phyloP scores from a whole-genome alignment of 92 coral and sea anemone species.

The Actinostola sp. region DNA sequence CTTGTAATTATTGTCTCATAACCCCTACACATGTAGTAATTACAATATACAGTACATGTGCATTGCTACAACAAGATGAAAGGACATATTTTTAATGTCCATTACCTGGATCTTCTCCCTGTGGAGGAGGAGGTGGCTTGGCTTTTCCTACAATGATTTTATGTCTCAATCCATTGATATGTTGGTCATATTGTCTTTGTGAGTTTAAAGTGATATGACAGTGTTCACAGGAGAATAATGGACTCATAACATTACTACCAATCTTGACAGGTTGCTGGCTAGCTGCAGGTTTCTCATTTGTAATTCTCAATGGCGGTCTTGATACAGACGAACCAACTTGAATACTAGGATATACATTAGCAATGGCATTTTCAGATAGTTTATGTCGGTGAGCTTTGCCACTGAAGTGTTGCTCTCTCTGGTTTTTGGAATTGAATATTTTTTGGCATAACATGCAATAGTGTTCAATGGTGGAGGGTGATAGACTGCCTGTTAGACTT shows the following conservation, averaged over 20 bases:
- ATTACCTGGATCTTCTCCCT: slow-evolving; percentile 48
- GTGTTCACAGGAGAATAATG: slow-evolving; percentile 63
- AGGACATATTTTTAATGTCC: too few species aligned
- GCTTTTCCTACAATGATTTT: slow-evolving; percentile 79
- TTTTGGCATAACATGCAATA: slow-evolving; percentile 72
- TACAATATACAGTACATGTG: too few species aligned
- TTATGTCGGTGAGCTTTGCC: slow-evolving; percentile 68
- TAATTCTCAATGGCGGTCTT: background rate
- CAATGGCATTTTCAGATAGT: slow-evolving; percentile 26
- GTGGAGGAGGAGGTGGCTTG: slow-evolving; percentile 63
- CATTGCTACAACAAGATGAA: too few species aligned
- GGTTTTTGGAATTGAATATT: slow-evolving; percentile 73
- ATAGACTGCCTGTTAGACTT: too few species aligned
- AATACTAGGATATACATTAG: background rate
- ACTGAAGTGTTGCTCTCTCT: slow-evolving; percentile 73
- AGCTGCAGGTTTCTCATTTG: background rate
- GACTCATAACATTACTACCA: slow-evolving; percentile 56
- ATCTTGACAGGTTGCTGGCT: slow-evolving; percentile 31
- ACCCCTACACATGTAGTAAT: too few species aligned
- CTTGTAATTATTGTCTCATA: too few species aligned
- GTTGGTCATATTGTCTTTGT: slow-evolving; percentile 72
- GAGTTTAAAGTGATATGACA: slow-evolving; percentile 85
- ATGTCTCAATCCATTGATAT: slow-evolving; percentile 77
- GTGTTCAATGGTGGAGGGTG: slow-evolving; percentile 16
- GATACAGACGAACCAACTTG: background rate